Conservation (phyloP, 92 coral and sea anemone genomes). For the Plumapathes pennacea region DNA sequence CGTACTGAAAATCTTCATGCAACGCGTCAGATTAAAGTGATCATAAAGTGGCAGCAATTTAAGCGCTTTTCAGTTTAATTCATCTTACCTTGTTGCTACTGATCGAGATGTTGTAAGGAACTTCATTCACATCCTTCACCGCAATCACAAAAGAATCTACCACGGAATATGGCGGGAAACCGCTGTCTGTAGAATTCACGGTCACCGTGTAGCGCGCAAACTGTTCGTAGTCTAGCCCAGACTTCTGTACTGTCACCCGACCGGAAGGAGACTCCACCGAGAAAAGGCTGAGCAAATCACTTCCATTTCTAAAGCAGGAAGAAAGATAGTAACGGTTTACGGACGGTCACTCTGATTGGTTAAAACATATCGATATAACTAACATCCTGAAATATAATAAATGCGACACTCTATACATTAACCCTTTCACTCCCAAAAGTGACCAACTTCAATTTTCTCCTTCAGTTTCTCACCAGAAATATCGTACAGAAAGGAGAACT, state of each 20-base stretch:
- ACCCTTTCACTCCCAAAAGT: too few species aligned
- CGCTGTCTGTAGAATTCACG: constrained; percentile 78
- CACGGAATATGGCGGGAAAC: constrained; percentile 77
- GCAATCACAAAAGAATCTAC: constrained; percentile 60
- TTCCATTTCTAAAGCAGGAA: constrained; percentile 16
- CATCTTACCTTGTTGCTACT: constrained; percentile 53
- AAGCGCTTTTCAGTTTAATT: too few species aligned
- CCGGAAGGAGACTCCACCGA: constrained; percentile 70
- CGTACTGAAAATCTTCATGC: too few species aligned
- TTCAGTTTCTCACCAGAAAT: too few species aligned
- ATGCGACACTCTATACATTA: too few species aligned
- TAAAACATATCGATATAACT: not conserved
- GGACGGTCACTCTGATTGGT: not conserved
- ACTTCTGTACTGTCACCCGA: constrained; percentile 39
- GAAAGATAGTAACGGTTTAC: not conserved
- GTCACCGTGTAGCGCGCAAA: constrained; percentile 52
- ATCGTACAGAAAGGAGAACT: too few species aligned
- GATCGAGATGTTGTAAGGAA: constrained; percentile 71
- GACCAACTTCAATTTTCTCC: too few species aligned
- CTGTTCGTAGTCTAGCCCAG: constrained; percentile 72
- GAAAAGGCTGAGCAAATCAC: constrained; percentile 41
- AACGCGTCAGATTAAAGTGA: too few species aligned
- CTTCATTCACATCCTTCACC: constrained; percentile 78
- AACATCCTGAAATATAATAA: not conserved
- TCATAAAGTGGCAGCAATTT: too few species aligned